A percentile compares a stretch with the other conserved stretches of the same genome.
These are phyloP conservation scores for Eulithis testata DNA, from an alignment of 2,888 invertebrate genomes.

Conservation along the genomic window DNA sequence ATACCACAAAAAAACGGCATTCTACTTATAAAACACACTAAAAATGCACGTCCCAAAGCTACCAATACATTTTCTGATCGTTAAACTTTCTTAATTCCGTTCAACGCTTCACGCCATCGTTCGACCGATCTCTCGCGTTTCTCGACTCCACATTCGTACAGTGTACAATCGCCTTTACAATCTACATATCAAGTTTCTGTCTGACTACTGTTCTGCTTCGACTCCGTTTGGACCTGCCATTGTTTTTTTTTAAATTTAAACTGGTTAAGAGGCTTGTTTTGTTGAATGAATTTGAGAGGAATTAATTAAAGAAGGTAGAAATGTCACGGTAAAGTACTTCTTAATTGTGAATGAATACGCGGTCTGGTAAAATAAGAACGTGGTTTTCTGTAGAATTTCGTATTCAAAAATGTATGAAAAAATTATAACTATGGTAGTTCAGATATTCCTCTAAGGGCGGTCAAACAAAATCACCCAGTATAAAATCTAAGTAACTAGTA, in stretches of 20 bases:
- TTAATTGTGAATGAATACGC: background rate
- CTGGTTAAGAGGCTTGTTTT: constrained; percentile 20
- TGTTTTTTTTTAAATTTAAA: constrained; percentile 23
- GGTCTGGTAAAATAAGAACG: no score
- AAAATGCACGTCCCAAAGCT: constrained; percentile 1
- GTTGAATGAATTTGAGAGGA: constrained; percentile 37
- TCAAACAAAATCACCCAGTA: no score
- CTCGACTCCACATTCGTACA: constrained; percentile 30
- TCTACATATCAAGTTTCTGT: constrained; percentile 71
- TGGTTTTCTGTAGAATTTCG: background rate
- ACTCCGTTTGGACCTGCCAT: constrained; percentile 43
- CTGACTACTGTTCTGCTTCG: constrained; percentile 70
- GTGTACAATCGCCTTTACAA: constrained; percentile 64
- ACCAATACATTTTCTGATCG: constrained; percentile 15
- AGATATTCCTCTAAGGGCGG: no score
- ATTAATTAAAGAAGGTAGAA: constrained; percentile 40
- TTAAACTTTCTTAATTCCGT: constrained; percentile 29
- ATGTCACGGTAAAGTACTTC: constrained; percentile 27
- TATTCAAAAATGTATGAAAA: background rate
- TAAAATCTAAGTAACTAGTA: background rate
- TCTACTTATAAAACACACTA: background rate
- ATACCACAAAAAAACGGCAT: background rate
- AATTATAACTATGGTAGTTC: no score
- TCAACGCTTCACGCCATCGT: constrained; percentile 27
- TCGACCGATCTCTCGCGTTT: constrained; percentile 32